Conservation (phyloP, 2,113 vertebrate species). For the Chauna torquata region DNA sequence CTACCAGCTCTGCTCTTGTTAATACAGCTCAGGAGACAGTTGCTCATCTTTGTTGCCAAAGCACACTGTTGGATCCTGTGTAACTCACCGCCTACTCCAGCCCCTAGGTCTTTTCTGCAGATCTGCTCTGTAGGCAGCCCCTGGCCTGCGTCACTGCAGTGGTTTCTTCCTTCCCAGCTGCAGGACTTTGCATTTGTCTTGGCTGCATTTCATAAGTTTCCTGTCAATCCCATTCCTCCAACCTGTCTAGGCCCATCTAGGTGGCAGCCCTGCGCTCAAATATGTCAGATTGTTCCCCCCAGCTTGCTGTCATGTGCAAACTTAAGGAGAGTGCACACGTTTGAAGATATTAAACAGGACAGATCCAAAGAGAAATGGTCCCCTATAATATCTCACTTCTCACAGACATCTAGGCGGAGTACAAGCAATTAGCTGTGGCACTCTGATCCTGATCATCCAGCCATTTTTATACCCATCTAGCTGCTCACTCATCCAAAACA, state of each 20-base stretch:
- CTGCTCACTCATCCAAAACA: neutral
- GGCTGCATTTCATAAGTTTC: neutral
- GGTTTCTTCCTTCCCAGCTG: neutral
- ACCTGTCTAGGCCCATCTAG: neutral
- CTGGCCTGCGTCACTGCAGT: neutral
- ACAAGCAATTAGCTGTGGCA: neutral
- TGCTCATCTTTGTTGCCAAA: neutral
- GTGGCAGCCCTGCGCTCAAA: neutral
- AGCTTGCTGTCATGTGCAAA: neutral
- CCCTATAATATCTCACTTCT: neutral
- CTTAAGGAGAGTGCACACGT: neutral
- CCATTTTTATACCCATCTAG: neutral
- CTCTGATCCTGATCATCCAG: neutral
- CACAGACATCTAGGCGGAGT: neutral
- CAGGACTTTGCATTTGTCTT: neutral
- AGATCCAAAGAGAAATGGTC: neutral
- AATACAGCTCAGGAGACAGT: neutral
- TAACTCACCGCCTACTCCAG: neutral
- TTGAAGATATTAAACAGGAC: neutral
- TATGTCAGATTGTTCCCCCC: neutral
- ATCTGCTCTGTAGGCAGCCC: neutral
- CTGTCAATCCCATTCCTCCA: neutral
- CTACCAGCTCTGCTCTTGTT: neutral
- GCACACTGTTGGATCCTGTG: neutral
- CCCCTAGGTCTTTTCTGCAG: neutral